These are phyloP conservation scores for Lontra canadensis DNA, from an alignment of 2,113 vertebrate genomes.

Conservation along the genomic window DNA sequence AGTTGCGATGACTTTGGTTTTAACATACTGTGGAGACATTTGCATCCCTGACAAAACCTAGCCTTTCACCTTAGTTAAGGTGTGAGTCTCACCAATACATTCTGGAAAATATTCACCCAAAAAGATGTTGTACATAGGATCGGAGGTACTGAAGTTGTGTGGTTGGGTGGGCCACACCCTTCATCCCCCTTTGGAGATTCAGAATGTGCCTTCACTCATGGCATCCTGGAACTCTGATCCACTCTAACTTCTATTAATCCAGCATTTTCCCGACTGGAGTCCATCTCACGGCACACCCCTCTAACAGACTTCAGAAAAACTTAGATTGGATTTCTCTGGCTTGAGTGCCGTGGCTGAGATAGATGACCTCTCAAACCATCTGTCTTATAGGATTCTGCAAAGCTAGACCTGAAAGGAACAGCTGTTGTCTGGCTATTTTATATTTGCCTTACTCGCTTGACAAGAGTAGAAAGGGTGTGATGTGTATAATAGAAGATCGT, in stretches of 20 bases:
- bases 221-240: not conserved
- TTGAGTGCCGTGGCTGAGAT: not conserved
- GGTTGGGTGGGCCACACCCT: not conserved
- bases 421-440: not conserved
- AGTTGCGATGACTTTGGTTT: not conserved
- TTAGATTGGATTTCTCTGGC: not conserved
- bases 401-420: not conserved
- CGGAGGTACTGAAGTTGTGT: no score
- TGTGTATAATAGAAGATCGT: no score
- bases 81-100: not conserved
- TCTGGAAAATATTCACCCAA: not conserved
- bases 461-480: not conserved
- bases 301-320: not conserved
- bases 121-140: no score
- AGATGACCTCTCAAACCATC: not conserved
- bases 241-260: not conserved
- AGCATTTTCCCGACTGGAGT: not conserved
- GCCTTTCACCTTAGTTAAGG: not conserved
- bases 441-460: not conserved
- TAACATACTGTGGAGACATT: not conserved
- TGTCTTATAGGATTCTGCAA: no score
- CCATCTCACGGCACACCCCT: not conserved
- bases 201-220: not conserved
- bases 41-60: not conserved
- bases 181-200: not conserved